Evolutionary conservation across 2,888 invertebrate species (phyloP), one percentile per base, ranked within the genome.

Genomic region (Meiosimyza decipiens): DNA sequence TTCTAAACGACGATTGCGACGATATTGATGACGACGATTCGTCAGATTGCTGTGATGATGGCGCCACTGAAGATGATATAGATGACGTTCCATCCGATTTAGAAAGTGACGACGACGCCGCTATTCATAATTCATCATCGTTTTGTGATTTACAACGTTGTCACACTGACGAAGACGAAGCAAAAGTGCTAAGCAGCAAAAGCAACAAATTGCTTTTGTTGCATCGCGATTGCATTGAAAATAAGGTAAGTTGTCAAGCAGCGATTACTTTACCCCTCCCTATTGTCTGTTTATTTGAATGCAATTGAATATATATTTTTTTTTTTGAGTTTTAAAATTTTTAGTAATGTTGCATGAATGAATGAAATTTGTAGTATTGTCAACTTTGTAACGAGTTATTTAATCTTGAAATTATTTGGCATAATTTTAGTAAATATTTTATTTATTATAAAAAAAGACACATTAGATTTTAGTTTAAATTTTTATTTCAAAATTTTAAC

Each of bases 51-150:
- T 65, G 71, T 47, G 68, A 72, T 11, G 55, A 72, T 71, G 78
- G 71, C 74, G 85, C 85, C 79, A 85, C 85, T 71, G 84, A 84
- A 73, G 85, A 84, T 79, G 84, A 85, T 80, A 73, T 85, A 71
- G 82, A 84, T 78, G 83, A 84, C 75, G 80, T 79, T 69, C 80
- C 74, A 67, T 84, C 84, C 74, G 85, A 85, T 77, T 79, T 85
- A 77, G 84, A 83, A 77, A 81, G 79, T 74, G 79, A 78, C 71
- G 79, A 78, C 71, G 62, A 73, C 54, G 73, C 62, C 22, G 72
- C 78, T 64, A 77, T 78, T 49, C 77, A 79, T 73, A 80, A 80
- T 68, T 80, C 82, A 49, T 77, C 77, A 28, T 77, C 81, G 59
- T 75, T 73, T 73, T 59, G 59, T 18, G 75, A 75, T 11, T 62